Base-by-base conservation (phyloP, 2,113 vertebrate genomes). In the Apistogramma diplotaenia region DNA sequence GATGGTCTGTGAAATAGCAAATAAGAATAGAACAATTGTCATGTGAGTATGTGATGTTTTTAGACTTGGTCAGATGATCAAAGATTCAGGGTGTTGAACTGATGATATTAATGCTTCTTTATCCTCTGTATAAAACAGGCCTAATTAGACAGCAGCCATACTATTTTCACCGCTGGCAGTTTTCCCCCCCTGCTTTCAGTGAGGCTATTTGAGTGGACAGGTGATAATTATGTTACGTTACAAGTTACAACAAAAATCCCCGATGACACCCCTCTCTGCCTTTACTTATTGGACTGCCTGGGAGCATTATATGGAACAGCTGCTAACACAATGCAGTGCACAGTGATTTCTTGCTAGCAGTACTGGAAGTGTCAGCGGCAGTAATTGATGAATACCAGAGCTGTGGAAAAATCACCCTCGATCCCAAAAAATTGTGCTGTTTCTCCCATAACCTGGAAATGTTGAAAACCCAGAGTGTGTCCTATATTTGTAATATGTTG, bases 401-500 rank as follows among this genome's bases (percentile, higher is more conserved):
- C 95, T 95, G 89, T 83, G 78, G 93, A 94, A 93, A 93, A 89
- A 85, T 88, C 88, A 89, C 27, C 84, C 79, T 93, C 83, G 82
- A 91, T 92, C 71, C 62, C 25, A 62, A 46, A 13, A 71, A 65
- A 53, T 51, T 80, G 51, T 91, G 76, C 82, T 91, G 85, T 92
- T 87, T 90, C 89, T 93, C 85, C 87, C 83, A 56, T 87, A 21
- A 86, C 75, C 40, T 91, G 83, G 82, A 86, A 71, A 73, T 85
- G 88, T 70, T 78, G 78, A 95, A 95, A 94, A 78, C 27, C 81
- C 70, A 77, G 74, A 89, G 85, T 94, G 59, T 92, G 60, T 94
- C 81, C 84, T 95, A 90, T 95, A 85, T 96, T 88, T 91, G 40
- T 87, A 97, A 95, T 97, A 96, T 94, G 96, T 96, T 94, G 96